Percentiles rank a stretch among this genome's conserved stretches.
These are phyloP conservation scores for Leptodactylus fallax DNA, from an alignment of 2,797 vertebrate species.

Conservation along the genomic window DNA sequence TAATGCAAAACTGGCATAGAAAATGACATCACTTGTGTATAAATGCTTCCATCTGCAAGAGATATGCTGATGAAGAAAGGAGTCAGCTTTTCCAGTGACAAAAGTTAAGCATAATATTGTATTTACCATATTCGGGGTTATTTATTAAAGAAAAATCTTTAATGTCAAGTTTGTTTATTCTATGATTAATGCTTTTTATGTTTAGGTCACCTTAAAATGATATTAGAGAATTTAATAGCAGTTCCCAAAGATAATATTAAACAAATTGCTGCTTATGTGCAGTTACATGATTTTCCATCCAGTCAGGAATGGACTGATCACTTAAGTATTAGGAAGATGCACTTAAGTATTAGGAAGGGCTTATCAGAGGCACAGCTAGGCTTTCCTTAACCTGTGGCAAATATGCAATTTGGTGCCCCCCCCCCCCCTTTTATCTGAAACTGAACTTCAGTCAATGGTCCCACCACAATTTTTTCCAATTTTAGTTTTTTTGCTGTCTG, in stretches of 20 bases:
- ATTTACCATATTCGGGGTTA: not conserved
- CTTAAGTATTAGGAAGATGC: too few relatives aligned
- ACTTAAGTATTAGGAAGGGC: too few relatives aligned
- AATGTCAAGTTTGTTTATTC: not conserved
- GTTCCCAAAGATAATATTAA: not conserved
- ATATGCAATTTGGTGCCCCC: too few relatives aligned
- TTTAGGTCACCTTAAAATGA: not conserved
- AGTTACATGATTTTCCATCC: too few relatives aligned
- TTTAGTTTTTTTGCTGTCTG: too few relatives aligned
- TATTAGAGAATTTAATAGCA: not conserved
- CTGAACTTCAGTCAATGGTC: too few relatives aligned
- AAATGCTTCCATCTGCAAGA: constrained; percentile 18
- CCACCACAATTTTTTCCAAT: too few relatives aligned
- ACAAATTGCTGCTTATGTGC: too few relatives aligned
- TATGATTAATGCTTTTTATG: not conserved
- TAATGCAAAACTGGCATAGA: not conserved
- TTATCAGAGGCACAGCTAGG: too few relatives aligned
- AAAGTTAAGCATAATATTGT: constrained; percentile 13
- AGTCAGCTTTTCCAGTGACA: not conserved
- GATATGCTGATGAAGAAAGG: not conserved
- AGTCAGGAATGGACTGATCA: too few relatives aligned
- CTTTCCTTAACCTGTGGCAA: too few relatives aligned
- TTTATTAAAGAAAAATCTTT: not conserved
- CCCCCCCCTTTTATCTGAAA: too few relatives aligned
- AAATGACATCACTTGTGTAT: constrained; percentile 25